Evolutionary conservation across 2,888 invertebrate genomes (phyloP).

Genomic region (Tetanocera ferruginea): DNA sequence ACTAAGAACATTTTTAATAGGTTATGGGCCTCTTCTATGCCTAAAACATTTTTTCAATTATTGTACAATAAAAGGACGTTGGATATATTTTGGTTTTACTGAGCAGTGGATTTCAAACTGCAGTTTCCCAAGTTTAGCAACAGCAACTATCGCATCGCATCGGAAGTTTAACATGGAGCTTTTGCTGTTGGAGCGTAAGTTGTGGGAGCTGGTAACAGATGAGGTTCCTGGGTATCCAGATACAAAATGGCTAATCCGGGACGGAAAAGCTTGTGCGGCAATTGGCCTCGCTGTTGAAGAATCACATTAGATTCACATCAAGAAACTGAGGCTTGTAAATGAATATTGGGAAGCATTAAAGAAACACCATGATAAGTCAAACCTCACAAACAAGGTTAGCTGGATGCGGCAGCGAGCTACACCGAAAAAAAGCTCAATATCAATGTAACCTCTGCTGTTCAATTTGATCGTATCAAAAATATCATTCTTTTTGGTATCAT

Average conservation of each 20-base stretch:
- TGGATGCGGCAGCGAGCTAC: neutral
- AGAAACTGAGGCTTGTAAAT: neutral
- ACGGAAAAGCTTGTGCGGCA: conserved; percentile 26
- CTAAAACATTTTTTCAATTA: neutral
- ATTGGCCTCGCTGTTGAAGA: conserved; percentile 29
- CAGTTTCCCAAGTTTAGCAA: conserved; percentile 2
- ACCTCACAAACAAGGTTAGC: neutral
- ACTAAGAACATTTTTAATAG: neutral
- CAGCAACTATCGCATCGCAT: conserved; percentile 6
- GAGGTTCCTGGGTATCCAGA: neutral
- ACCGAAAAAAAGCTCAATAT: no score
- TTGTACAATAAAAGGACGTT: neutral
- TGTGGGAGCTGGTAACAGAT: conserved; percentile 11
- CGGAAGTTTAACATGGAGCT: conserved; percentile 37
- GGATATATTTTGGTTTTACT: neutral
- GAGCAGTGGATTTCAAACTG: neutral
- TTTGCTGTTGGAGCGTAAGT: conserved; percentile 29
- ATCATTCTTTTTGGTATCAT: no score
- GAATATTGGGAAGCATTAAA: neutral
- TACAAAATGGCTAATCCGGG: conserved; percentile 26
- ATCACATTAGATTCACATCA: conserved; percentile 30
- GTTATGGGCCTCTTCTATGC: neutral
- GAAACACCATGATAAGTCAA: neutral
- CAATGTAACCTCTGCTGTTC: no score
- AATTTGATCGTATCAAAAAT: no score